Base-by-base conservation (phyloP, 2,797 vertebrate genomes). In the Crotalus adamanteus region DNA sequence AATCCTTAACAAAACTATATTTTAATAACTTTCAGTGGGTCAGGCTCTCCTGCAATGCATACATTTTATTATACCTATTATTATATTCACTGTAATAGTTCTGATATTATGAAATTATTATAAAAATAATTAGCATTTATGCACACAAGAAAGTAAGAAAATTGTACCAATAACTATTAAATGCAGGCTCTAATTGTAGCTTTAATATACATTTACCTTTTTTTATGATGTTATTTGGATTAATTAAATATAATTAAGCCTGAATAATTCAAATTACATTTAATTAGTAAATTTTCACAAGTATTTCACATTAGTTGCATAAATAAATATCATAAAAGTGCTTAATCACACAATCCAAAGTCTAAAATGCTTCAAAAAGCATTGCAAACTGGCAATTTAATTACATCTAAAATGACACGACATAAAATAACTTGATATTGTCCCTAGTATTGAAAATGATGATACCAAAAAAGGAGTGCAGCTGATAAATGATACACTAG, bases 211-310 rank as follows among this genome's bases (percentile, higher is more conserved):
- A 89, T 92, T 96, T 61, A 9, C 85, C 55, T 53, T 53, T 94
- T 90, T 83, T 95, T 89, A 92, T 91, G 94, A 89, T 92, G 95
- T 95, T 94, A 94, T 93, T 96, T 97, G 91, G 91, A 94, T 92
- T 94, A 94, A 95, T 96, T 95, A 94, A 65, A 88, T 94, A 92
- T n/a, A 92, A 94, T 51, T 94, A 90, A 96, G 61, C 65, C 91
- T 65, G 92, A 94, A 97, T 93, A 89, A 92, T 94, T 96, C 89
- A 91, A 92, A 94, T 93, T 95, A 26, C 65, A 90, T 95, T 96
- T 92, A 91, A 94, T 87, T 53, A 91, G 83, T 90, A 94, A 95
- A 91, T 55, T 96, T 93, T 65, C 90, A 47, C 25, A 91, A 90
- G 92, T 92, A 63, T 94, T 85, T 78, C 60, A 91, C 37, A 91